Conservation (phyloP, 2,113 vertebrate genomes). For the Tyto alba region DNA sequence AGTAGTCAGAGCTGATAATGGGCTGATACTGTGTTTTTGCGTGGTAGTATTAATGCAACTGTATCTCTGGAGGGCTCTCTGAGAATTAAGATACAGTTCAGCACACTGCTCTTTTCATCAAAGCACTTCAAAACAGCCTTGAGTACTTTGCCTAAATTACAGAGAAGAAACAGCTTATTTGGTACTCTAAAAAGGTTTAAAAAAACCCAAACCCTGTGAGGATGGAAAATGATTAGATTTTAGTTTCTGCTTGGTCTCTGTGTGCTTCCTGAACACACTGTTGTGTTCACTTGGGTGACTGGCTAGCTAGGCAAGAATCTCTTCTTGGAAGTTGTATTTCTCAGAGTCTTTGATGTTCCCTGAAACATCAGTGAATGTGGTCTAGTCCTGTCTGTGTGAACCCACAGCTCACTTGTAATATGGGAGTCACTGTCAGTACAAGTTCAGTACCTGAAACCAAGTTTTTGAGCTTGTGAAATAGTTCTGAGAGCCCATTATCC, state of each 20-base stretch:
- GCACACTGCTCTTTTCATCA: not conserved
- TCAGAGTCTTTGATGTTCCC: not conserved
- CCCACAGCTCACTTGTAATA: not conserved
- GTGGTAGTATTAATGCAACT: not conserved
- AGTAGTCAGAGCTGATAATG: not conserved
- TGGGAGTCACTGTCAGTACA: not conserved
- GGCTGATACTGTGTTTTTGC: not conserved
- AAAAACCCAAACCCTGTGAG: fast-evolving
- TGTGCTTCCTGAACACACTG: not conserved
- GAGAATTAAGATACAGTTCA: not conserved
- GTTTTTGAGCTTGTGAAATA: not conserved
- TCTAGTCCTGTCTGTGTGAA: not conserved
- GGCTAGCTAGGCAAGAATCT: not conserved
- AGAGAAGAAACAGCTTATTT: not conserved
- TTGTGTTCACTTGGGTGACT: not conserved
- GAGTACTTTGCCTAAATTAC: not conserved
- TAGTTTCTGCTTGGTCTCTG: not conserved
- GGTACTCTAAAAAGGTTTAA: not conserved
- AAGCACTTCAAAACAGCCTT: not conserved
- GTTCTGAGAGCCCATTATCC: not conserved
- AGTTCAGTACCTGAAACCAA: not conserved
- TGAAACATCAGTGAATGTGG: not conserved
- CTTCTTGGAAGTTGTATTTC: not conserved
- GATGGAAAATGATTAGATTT: not conserved
- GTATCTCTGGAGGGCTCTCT: not conserved